Percentiles rank a stretch among this genome's conserved stretches.
Evolutionary conservation across 1,140 invertebrate genomes (phyloP).

Genomic region (Drosophila erecta): DNA sequence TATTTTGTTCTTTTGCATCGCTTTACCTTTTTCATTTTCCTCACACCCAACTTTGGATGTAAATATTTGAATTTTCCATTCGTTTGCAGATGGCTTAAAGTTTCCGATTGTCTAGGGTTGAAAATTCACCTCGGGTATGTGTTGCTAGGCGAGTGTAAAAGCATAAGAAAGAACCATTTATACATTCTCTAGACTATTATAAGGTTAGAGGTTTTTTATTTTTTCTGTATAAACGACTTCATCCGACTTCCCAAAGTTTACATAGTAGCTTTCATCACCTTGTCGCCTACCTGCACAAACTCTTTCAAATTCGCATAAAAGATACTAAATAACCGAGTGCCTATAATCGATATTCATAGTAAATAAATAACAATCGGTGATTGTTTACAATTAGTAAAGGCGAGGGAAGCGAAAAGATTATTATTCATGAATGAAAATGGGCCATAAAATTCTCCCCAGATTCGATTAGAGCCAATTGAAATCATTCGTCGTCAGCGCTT

Average conservation of each 20-base stretch:
- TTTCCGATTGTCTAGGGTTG: neutral
- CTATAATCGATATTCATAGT: slow-evolving; percentile 53
- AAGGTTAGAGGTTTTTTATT: no score
- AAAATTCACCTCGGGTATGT: slow-evolving; percentile 20
- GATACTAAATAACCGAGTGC: slow-evolving; percentile 52
- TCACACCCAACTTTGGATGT: slow-evolving; percentile 46
- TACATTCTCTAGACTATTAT: neutral
- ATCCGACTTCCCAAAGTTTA: neutral
- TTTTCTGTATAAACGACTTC: neutral
- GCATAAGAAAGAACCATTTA: neutral
- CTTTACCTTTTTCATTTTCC: slow-evolving; percentile 26
- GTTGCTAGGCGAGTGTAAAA: slow-evolving; percentile 20
- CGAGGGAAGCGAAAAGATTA: slow-evolving; percentile 22
- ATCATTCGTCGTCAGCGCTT: slow-evolving; percentile 41
- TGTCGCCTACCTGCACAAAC: slow-evolving; percentile 58
- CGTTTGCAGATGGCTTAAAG: slow-evolving; percentile 35
- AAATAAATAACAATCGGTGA: slow-evolving; percentile 48
- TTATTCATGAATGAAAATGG: slow-evolving; percentile 64
- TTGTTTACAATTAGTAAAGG: slow-evolving; percentile 58
- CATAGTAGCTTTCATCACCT: slow-evolving; percentile 38
- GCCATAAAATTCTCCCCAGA: slow-evolving; percentile 56
- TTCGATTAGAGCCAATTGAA: slow-evolving; percentile 48
- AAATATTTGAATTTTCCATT: slow-evolving; percentile 68
- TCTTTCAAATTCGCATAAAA: slow-evolving; percentile 56
- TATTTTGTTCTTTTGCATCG: slow-evolving; percentile 11